Evolutionary conservation across 2,113 vertebrate species (phyloP).

Genomic region (Pagrus major): DNA sequence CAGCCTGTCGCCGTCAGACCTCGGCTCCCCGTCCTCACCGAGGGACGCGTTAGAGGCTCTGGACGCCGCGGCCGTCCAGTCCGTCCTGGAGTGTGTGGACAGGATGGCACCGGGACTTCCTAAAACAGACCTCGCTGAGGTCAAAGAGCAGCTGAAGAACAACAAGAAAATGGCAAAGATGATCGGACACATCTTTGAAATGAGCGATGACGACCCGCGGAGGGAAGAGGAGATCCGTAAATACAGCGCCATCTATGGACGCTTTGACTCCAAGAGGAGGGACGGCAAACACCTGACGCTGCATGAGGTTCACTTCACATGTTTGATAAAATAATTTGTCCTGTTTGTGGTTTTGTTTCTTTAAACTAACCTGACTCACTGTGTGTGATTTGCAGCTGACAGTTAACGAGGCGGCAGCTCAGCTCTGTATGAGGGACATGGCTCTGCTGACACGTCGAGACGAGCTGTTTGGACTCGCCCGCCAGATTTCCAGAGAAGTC

Average conservation of each 20-base stretch:
- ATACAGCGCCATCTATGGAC: constrained; percentile 98
- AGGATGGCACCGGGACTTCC: constrained; percentile 90
- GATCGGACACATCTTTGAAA: constrained; percentile 98
- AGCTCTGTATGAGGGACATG: constrained; percentile 94
- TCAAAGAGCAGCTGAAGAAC: constrained; percentile 92
- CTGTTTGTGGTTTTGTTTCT: neutral
- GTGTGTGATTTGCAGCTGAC: constrained; percentile 86
- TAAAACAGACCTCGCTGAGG: constrained; percentile 87
- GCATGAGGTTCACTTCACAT: constrained; percentile 87
- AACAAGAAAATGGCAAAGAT: constrained; percentile 98
- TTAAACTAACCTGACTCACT: neutral
- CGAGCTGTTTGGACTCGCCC: constrained; percentile 93
- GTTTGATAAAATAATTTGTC: neutral
- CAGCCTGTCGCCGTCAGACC: constrained; percentile 92
- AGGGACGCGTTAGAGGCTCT: constrained; percentile 92
- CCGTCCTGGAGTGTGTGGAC: constrained; percentile 95
- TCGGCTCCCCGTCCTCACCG: constrained; percentile 94
- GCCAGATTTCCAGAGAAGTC: constrained; percentile 96
- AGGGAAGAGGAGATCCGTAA: constrained; percentile 97
- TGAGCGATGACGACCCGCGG: constrained; percentile 92
- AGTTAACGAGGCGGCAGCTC: constrained; percentile 96
- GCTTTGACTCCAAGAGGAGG: constrained; percentile 97
- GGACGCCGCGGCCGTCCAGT: constrained; percentile 91
- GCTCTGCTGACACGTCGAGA: constrained; percentile 93
- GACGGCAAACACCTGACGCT: constrained; percentile 98